Evolutionary conservation across 2,797 vertebrate genomes (phyloP).

Genomic region (Echeneis naucrates): DNA sequence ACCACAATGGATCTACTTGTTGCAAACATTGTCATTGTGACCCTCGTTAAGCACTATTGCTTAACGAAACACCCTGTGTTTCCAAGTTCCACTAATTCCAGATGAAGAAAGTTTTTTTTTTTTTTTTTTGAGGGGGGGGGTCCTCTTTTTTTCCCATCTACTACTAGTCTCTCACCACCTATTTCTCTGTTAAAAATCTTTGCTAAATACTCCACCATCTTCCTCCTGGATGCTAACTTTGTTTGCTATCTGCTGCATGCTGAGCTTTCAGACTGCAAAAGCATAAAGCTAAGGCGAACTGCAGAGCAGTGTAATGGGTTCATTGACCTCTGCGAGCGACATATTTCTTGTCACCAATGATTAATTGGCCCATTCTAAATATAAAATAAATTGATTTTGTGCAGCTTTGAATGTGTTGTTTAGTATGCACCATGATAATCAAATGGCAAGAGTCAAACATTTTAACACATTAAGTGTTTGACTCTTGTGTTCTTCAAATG

Average conservation of each 20-base stretch:
- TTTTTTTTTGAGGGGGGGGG: too few relatives aligned
- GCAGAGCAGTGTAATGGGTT: neutral
- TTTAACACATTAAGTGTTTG: neutral
- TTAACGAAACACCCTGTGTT: too few relatives aligned
- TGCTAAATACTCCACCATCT: too few relatives aligned
- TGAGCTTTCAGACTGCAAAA: neutral
- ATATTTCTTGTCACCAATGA: neutral
- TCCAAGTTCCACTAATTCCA: too few relatives aligned
- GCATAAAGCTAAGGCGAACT: neutral
- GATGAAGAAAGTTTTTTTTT: too few relatives aligned
- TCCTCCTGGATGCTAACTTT: neutral
- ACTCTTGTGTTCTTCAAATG: conserved; percentile 2
- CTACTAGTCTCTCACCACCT: too few relatives aligned
- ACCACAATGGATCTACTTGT: too few relatives aligned
- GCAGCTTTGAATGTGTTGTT: neutral
- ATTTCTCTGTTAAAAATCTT: too few relatives aligned
- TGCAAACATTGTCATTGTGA: too few relatives aligned
- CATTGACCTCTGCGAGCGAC: neutral
- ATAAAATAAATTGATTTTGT: neutral
- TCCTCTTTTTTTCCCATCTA: too few relatives aligned
- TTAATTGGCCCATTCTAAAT: neutral
- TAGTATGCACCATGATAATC: neutral
- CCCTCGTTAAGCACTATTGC: too few relatives aligned
- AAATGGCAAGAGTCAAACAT: neutral
- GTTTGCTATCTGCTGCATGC: neutral